These are phyloP conservation scores for Chesias legatella DNA, from an alignment of 2,888 invertebrate genomes.

Conservation along the genomic window DNA sequence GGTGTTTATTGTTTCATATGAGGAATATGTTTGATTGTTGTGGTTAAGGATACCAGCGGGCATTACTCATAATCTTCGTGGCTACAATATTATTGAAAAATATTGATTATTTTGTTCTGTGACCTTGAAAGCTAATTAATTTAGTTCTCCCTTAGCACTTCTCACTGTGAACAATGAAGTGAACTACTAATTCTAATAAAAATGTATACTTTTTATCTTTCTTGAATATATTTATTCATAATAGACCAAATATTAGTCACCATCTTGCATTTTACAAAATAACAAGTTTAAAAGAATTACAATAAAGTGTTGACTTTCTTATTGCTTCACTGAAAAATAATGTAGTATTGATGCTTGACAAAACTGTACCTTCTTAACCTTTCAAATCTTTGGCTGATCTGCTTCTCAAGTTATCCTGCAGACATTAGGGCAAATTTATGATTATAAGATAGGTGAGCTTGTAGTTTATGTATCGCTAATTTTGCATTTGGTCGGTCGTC, in stretches of 20 bases:
- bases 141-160: too few species aligned
- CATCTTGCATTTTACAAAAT: too few species aligned
- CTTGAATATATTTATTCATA: too few species aligned
- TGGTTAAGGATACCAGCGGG: conserved; percentile 4
- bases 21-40: conserved; percentile 18
- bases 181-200: too few species aligned
- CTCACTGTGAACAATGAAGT: too few species aligned
- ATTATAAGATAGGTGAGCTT: conserved; percentile 21
- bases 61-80: conserved; percentile 2
- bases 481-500: conserved; percentile 10
- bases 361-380: background rate
- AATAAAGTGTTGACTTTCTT: too few species aligned
- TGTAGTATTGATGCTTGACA: background rate
- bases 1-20: conserved; percentile 24
- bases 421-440: conserved; percentile 25
- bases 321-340: too few species aligned
- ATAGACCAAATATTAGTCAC: too few species aligned
- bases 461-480: conserved; percentile 20
- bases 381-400: conserved; percentile 7
- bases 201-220: too few species aligned
- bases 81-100: background rate
- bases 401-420: conserved; percentile 10
- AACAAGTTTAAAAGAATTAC: too few species aligned
- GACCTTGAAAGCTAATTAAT: too few species aligned
- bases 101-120: too few species aligned